Conservation (phyloP, 2,113 vertebrate genomes). For the Argyrosomus japonicus region DNA sequence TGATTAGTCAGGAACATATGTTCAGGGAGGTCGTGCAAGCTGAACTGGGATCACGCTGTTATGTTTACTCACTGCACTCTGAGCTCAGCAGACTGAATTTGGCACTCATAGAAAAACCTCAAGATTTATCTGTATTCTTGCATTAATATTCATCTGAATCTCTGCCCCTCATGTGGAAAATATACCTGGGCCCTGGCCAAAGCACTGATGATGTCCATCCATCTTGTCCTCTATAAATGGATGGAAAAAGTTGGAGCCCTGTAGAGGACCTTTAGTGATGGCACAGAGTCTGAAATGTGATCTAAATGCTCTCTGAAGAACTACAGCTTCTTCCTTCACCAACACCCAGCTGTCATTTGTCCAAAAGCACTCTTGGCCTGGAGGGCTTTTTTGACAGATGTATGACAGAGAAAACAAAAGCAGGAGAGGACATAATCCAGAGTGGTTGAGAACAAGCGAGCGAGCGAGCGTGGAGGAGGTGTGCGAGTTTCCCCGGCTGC, state of each 20-base stretch:
- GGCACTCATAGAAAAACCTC: neutral
- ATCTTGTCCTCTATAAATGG: neutral
- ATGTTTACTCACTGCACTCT: neutral
- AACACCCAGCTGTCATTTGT: constrained; percentile 23
- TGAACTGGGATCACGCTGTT: neutral
- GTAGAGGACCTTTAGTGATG: neutral
- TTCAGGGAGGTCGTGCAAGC: neutral
- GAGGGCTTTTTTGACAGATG: constrained; percentile 51
- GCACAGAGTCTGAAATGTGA: neutral
- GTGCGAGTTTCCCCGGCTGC: constrained; percentile 6
- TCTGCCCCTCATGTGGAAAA: neutral
- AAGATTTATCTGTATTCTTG: neutral
- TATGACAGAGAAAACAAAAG: constrained; percentile 32
- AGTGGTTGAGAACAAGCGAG: neutral
- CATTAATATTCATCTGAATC: neutral
- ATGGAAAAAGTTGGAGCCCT: neutral
- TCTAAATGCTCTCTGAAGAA: neutral
- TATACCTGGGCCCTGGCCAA: neutral
- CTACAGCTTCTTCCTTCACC: neutral
- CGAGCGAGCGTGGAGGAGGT: constrained; percentile 13
- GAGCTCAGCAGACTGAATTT: neutral
- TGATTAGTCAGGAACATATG: neutral
- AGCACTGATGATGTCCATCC: neutral
- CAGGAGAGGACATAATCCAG: constrained; percentile 42
- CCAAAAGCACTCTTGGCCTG: constrained; percentile 8